Evolutionary conservation across 2,797 vertebrate genomes (phyloP), one percentile per base, ranked within the genome.

Genomic region (Esox lucius): DNA sequence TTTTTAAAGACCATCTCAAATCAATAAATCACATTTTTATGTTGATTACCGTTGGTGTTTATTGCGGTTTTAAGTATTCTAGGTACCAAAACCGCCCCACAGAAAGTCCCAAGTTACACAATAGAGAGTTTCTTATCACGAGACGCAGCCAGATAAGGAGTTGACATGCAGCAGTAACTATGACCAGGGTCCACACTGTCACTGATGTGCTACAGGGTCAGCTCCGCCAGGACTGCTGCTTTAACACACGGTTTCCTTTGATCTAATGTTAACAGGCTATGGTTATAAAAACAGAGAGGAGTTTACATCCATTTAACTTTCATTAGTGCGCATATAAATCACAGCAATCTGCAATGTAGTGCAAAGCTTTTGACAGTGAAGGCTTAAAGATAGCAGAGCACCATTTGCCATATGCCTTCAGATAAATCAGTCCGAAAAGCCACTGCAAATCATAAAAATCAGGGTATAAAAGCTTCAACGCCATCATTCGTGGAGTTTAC

Each of bases 131-230:
- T 73, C 74, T 80, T 74, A 72, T 76, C 74, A 35, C 9, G 28
- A 33, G 46, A 80, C 15, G 11, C 9, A 56, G 53, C 17, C 84
- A 87, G 83, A 88, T 84, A 86, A 68, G 74, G 72, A 67, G 71
- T 83, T 77, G 67, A 46, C 74, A 62, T 74, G 61, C 76, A 26
- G 49, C 19, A 17, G 17, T n/a, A 53, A 53, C 49, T 59, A 46
- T 24, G 49, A 46, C 42, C 48, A 16, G 31, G 70, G 35, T 39
- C 39, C 35, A 56, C 12, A 53, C 9, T 46, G 9, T 13, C 31
- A 64, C 83, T 82, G 81, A 79, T 85, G 75, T 85, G 73, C 68
- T 75, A 76, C 24, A 42, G 72, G 79, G 70, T 78, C 66, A 80
- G 59, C 13, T 51, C 79, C 75, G 74, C 61, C 69, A 76, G 82